phyloP scores from a whole-genome alignment of 2,797 vertebrate genomes.

The Aythya fuligula region DNA sequence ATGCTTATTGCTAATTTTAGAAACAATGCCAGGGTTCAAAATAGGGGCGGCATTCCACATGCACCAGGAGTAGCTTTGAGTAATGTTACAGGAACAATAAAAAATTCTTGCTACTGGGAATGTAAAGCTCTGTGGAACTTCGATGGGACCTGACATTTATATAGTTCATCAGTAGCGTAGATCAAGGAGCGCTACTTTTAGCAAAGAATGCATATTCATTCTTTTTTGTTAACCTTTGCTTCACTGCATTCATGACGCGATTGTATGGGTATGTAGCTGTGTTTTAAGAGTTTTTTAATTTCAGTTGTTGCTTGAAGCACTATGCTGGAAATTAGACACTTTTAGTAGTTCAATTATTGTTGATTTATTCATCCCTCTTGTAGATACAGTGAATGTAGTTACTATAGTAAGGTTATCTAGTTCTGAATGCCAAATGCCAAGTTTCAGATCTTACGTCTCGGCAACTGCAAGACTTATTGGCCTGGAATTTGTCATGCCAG shows the following conservation, averaged over 20 bases:
- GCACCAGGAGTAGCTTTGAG: constrained; percentile 6
- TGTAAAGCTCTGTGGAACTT: background rate
- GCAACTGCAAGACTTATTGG: constrained; percentile 54
- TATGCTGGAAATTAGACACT: constrained; percentile 73
- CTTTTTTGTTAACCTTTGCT: constrained; percentile 74
- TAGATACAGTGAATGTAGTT: constrained; percentile 68
- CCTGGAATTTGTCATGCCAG: constrained; percentile 57
- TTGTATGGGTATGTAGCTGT: constrained; percentile 60
- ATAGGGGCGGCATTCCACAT: background rate
- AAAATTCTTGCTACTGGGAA: constrained; percentile 10
- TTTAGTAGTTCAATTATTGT: constrained; percentile 77
- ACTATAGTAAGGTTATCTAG: constrained; percentile 57
- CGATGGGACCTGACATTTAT: constrained; percentile 31
- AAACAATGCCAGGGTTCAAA: constrained; percentile 1
- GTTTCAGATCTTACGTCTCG: constrained; percentile 52
- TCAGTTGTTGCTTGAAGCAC: constrained; percentile 72
- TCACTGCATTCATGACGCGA: constrained; percentile 69
- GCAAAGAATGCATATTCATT: constrained; percentile 50
- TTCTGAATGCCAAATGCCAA: constrained; percentile 64
- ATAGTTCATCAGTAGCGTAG: constrained; percentile 33
- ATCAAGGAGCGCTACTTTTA: constrained; percentile 22
- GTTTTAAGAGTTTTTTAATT: constrained; percentile 76
- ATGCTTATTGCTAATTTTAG: constrained; percentile 9
- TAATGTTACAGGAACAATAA: constrained; percentile 34
- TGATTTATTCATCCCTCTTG: constrained; percentile 70